A percentile compares a stretch with the other conserved stretches of the same genome.
Conservation (phyloP, 2,888 invertebrate species). For the Ophion obscuratus region DNA sequence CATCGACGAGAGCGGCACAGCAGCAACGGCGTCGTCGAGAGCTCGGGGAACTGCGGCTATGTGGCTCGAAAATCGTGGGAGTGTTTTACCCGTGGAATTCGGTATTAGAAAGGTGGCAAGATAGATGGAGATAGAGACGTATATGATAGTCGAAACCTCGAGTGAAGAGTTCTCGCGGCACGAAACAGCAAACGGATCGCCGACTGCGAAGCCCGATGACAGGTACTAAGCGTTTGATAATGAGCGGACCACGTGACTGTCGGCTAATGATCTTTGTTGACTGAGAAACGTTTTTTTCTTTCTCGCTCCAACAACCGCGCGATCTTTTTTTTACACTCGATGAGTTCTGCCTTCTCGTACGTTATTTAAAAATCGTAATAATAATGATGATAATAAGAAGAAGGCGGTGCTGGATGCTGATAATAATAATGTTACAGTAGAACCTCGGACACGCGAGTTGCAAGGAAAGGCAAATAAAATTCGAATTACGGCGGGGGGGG, state of each 20-base stretch:
- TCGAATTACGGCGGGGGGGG: too few relatives aligned
- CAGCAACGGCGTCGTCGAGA: constrained; percentile 12
- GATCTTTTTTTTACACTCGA: constrained; percentile 3
- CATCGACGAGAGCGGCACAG: background rate
- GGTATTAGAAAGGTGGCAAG: constrained; percentile 27
- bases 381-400: background rate
- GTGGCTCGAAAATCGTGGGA: constrained; percentile 44
- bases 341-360: background rate
- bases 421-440: constrained; percentile 10
- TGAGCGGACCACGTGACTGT: constrained; percentile 58
- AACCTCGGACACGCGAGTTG: too few relatives aligned
- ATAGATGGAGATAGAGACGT: constrained; percentile 26
- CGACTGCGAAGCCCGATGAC: constrained; percentile 43
- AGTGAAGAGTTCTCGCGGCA: constrained; percentile 26
- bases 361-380: constrained; percentile 19
- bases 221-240: constrained; percentile 64
- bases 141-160: constrained; percentile 6
- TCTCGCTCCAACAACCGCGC: background rate
- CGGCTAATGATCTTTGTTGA: constrained; percentile 51
- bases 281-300: constrained; percentile 3
- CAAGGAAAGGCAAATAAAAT: too few relatives aligned
- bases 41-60: constrained; percentile 12
- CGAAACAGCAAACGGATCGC: constrained; percentile 28
- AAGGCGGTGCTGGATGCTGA: background rate
- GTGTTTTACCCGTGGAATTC: constrained; percentile 44